Percentiles rank a stretch among this genome's conserved stretches.
Evolutionary conservation across 1,140 invertebrate species (phyloP).

Genomic region (Ganaspis sp.): DNA sequence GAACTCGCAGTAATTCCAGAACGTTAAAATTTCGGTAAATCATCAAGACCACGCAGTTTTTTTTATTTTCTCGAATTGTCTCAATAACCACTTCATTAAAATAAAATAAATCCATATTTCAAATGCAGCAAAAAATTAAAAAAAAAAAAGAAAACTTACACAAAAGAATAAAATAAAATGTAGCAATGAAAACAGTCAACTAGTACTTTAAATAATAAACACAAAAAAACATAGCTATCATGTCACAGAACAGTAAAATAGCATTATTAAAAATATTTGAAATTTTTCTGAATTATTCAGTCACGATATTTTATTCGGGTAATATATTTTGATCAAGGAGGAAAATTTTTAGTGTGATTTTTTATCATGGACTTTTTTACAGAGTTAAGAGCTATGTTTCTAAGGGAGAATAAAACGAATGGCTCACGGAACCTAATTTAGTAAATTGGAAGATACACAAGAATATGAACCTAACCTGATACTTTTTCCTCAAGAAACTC

Average conservation of each 20-base stretch:
- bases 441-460: constrained; percentile 19
- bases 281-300: neutral
- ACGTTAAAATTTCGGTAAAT: constrained; percentile 6
- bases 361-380: neutral
- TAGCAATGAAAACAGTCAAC: too few species aligned
- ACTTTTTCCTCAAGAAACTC: constrained; percentile 25
- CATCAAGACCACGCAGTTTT: neutral
- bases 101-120: neutral
- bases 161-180: too few species aligned
- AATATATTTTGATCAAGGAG: neutral
- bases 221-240: too few species aligned
- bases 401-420: neutral
- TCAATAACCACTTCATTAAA: neutral
- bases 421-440: neutral
- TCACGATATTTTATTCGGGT: neutral
- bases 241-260: too few species aligned
- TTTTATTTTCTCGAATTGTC: neutral
- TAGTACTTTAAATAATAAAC: too few species aligned
- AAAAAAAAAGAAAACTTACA: too few species aligned
- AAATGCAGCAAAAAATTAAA: too few species aligned
- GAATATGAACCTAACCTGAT: constrained; percentile 8
- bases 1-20: neutral
- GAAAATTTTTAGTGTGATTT: neutral
- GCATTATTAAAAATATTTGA: too few species aligned
- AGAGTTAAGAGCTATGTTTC: neutral